A percentile compares a stretch with the other conserved stretches of the same genome.
These are phyloP conservation scores for Pagrus major DNA, from an alignment of 2,113 vertebrate species.

Conservation along the genomic window DNA sequence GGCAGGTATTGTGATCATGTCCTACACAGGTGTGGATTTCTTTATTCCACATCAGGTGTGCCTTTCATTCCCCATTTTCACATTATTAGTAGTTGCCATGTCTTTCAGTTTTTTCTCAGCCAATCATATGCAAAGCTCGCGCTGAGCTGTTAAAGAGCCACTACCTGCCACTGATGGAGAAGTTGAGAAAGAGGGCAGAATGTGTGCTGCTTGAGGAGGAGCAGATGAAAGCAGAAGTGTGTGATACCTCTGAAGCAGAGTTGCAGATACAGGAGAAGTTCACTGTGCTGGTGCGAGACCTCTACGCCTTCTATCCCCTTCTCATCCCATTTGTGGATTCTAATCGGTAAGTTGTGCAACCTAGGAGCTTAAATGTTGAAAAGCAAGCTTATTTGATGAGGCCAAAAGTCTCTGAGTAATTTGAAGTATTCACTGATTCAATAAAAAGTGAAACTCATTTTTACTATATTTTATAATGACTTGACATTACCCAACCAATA, in stretches of 20 bases:
- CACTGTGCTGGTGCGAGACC: conserved; percentile 91
- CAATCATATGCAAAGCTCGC: conserved; percentile 90
- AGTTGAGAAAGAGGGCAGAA: conserved; percentile 93
- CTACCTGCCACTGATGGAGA: conserved; percentile 96
- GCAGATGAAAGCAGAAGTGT: conserved; percentile 89
- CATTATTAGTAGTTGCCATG: conserved; percentile 1
- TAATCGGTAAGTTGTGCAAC: conserved; percentile 86
- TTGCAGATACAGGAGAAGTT: conserved; percentile 94
- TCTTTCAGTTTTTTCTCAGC: conserved; percentile 91
- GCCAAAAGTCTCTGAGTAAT: neutral
- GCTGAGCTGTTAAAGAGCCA: conserved; percentile 91
- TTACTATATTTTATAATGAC: neutral
- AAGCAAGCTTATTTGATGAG: neutral
- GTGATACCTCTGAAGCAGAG: conserved; percentile 91
- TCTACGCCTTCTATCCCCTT: conserved; percentile 96
- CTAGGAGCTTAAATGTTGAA: neutral
- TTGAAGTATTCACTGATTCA: neutral
- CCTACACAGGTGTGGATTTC: neutral
- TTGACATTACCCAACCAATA: neutral
- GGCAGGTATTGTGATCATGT: conserved; percentile 84
- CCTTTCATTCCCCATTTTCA: neutral
- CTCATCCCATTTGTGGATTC: conserved; percentile 95
- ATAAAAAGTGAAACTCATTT: neutral
- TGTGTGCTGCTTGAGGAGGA: conserved; percentile 92
- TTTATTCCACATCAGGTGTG: neutral